These are phyloP conservation scores for Linyphia triangularis DNA, from an alignment of 2,888 invertebrate genomes.

Conservation along the genomic window DNA sequence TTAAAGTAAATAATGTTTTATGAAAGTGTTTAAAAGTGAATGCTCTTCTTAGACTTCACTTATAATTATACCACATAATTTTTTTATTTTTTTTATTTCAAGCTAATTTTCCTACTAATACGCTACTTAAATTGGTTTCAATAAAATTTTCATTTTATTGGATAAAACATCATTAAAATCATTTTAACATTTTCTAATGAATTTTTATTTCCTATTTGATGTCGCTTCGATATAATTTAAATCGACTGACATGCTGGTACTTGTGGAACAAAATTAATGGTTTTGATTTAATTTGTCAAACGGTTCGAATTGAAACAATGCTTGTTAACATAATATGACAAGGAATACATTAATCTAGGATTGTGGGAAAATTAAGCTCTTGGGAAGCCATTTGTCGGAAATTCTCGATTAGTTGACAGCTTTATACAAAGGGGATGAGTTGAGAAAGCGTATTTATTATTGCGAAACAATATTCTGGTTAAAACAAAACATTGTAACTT, in stretches of 20 bases:
- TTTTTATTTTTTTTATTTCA: too few species aligned
- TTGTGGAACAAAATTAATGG: conserved; percentile 12
- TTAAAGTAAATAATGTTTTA: too few species aligned
- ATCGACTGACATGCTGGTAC: neutral
- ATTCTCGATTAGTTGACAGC: neutral
- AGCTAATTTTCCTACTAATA: too few species aligned
- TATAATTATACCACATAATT: too few species aligned
- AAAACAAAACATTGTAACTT: too few species aligned
- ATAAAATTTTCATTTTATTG: too few species aligned
- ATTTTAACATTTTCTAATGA: too few species aligned
- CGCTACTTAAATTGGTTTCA: too few species aligned
- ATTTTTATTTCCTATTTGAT: neutral
- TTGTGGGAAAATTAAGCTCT: neutral
- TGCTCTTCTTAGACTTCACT: too few species aligned
- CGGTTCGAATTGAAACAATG: neutral
- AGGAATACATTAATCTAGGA: conserved; percentile 12
- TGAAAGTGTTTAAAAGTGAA: too few species aligned
- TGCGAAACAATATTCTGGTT: neutral
- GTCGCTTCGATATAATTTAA: neutral
- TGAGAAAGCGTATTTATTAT: neutral
- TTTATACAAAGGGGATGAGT: neutral
- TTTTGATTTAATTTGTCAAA: conserved; percentile 28
- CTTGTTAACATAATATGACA: conserved; percentile 1
- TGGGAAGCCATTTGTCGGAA: neutral
- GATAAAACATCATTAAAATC: too few species aligned